phyloP scores from a whole-genome alignment of 2,797 vertebrate genomes.

The Anabas testudineus region DNA sequence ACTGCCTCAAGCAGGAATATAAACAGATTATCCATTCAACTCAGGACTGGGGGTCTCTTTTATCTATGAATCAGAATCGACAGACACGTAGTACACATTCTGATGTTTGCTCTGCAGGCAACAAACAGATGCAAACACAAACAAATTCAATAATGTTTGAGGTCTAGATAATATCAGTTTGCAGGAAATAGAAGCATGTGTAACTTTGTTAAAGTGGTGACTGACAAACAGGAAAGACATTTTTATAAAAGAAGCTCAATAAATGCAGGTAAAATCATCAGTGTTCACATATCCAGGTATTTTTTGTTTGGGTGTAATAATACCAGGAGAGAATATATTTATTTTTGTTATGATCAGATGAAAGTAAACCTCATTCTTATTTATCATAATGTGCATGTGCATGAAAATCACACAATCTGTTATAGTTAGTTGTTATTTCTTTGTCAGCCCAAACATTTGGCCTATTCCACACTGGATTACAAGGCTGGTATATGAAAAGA shows the following conservation, averaged over 20 bases:
- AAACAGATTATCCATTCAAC: slow-evolving; percentile 78
- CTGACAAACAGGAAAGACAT: slow-evolving; percentile 8
- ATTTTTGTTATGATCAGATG: not conserved
- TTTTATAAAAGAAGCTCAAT: slow-evolving; percentile 4
- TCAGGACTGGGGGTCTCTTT: slow-evolving; percentile 63
- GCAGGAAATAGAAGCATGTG: slow-evolving; percentile 40
- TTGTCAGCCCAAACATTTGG: not conserved
- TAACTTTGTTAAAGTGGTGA: slow-evolving; percentile 49
- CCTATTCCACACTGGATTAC: not conserved
- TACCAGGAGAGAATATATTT: not conserved
- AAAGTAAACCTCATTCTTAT: not conserved
- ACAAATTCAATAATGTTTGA: slow-evolving; percentile 59
- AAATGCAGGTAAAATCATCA: slow-evolving; percentile 1
- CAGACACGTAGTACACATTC: slow-evolving; percentile 59
- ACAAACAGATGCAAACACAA: slow-evolving; percentile 64
- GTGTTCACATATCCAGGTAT: slow-evolving; percentile 4
- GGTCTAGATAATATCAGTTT: slow-evolving; percentile 54
- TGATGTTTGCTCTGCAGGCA: slow-evolving; percentile 70
- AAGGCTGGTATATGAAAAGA: not conserved
- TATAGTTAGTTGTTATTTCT: not conserved
- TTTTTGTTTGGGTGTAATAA: not conserved
- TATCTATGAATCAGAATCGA: slow-evolving; percentile 71
- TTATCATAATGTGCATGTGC: not conserved
- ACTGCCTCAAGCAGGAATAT: slow-evolving; percentile 69
- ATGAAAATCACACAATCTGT: not conserved